Evolutionary conservation across 2,797 vertebrate genomes (phyloP).

Genomic region (Ptychobarbus kaznakovi): DNA sequence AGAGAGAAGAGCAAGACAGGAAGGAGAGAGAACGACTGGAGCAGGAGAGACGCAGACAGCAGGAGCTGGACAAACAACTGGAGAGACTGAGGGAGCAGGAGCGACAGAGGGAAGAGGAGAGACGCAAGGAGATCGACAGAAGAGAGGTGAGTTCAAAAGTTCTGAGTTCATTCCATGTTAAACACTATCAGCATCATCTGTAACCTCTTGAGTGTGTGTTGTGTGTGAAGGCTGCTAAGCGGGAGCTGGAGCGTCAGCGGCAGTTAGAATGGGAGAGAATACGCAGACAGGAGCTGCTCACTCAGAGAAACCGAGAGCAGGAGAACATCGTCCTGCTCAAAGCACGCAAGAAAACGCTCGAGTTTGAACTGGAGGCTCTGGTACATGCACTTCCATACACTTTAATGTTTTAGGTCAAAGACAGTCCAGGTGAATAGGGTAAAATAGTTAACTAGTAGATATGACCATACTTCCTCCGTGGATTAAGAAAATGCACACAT

Average conservation of each 20-base stretch:
- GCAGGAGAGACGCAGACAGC: slow-evolving; percentile 91
- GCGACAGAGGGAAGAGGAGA: slow-evolving; percentile 92
- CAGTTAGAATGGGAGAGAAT: slow-evolving; percentile 89
- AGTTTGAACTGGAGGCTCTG: slow-evolving; percentile 95
- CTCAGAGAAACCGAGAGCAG: slow-evolving; percentile 94
- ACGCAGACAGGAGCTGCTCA: slow-evolving; percentile 93
- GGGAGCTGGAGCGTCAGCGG: slow-evolving; percentile 91
- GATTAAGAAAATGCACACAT: neutral
- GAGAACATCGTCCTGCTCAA: slow-evolving; percentile 95
- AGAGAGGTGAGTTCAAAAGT: slow-evolving; percentile 84
- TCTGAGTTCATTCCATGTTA: neutral
- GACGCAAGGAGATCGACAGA: slow-evolving; percentile 93
- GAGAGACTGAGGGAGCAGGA: slow-evolving; percentile 94
- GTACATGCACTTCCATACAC: slow-evolving; percentile 66
- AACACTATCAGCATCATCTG: neutral
- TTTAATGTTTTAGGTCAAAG: neutral
- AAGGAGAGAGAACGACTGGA: slow-evolving; percentile 93
- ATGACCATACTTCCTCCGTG: neutral
- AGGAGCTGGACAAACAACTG: slow-evolving; percentile 92
- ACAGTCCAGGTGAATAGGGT: neutral
- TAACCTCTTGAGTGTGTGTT: slow-evolving; percentile 11
- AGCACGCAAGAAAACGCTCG: slow-evolving; percentile 95
- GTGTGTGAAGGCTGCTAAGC: slow-evolving; percentile 86
- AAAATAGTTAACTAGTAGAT: neutral
- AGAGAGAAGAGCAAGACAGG: slow-evolving; percentile 91